Percentiles rank a stretch among this genome's conserved stretches.
Evolutionary conservation across 2,113 vertebrate species (phyloP).

Genomic region (Hippocampus zosterae): DNA sequence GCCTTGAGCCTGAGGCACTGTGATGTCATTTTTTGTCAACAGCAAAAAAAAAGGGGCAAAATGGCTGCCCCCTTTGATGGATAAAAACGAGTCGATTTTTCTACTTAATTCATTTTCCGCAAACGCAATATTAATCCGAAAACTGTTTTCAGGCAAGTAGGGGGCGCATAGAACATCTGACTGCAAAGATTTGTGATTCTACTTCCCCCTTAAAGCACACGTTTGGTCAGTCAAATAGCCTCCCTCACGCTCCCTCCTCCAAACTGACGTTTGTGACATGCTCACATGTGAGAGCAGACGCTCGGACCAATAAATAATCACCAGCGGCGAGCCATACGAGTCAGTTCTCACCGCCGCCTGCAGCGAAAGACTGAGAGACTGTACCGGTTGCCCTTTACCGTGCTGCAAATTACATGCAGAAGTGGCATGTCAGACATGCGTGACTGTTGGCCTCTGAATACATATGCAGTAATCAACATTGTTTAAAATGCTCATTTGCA

Average conservation of each 20-base stretch:
- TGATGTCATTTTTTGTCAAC: too few species aligned
- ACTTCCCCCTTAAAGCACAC: not conserved
- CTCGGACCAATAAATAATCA: conserved; percentile 43
- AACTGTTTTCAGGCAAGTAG: too few species aligned
- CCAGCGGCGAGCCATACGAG: conserved; percentile 26
- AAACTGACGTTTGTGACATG: conserved; percentile 12
- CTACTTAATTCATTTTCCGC: too few species aligned
- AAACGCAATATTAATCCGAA: too few species aligned
- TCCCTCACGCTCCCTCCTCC: conserved; percentile 1
- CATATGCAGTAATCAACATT: conserved; percentile 74
- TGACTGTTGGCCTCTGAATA: conserved; percentile 74
- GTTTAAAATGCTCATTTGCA: conserved; percentile 76
- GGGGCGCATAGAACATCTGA: too few species aligned
- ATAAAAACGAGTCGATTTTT: too few species aligned
- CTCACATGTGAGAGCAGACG: conserved; percentile 18
- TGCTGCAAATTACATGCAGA: conserved; percentile 68
- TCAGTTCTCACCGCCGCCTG: conserved; percentile 41
- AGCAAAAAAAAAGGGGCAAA: too few species aligned
- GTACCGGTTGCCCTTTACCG: conserved; percentile 64
- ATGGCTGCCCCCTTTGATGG: too few species aligned
- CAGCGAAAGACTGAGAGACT: conserved; percentile 32
- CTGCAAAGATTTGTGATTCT: too few species aligned
- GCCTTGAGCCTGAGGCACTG: too few species aligned
- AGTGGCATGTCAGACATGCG: conserved; percentile 72
- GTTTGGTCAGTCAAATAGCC: not conserved